phyloP scores from a whole-genome alignment of 1,140 invertebrate species.

The Heliconius melpomene region DNA sequence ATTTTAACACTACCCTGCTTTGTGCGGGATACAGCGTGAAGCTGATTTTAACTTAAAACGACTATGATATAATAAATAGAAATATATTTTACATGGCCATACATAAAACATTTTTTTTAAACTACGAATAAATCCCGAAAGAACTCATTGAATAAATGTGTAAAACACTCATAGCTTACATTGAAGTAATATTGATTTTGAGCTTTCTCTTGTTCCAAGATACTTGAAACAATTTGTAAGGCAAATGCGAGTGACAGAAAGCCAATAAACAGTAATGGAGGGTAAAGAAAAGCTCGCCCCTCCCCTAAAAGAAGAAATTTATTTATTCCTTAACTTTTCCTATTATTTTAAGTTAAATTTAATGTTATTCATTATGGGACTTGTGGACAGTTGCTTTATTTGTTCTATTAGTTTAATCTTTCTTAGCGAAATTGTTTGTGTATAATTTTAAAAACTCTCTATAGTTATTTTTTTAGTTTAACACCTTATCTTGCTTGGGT shows the following conservation, averaged over 20 bases:
- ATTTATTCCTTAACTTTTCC: constrained; percentile 1
- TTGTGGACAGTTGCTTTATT: not conserved
- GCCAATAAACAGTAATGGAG: constrained; percentile 24
- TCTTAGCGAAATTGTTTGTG: too few relatives aligned
- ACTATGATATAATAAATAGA: too few relatives aligned
- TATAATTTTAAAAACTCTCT: too few relatives aligned
- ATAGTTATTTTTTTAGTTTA: too few relatives aligned
- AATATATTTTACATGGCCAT: too few relatives aligned
- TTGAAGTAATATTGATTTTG: not conserved
- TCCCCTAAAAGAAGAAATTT: not conserved
- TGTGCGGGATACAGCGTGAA: too few relatives aligned
- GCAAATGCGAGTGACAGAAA: constrained; percentile 37
- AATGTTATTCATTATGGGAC: not conserved
- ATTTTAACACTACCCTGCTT: too few relatives aligned
- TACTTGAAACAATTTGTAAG: constrained; percentile 13
- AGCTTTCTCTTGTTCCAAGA: not conserved
- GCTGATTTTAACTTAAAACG: too few relatives aligned
- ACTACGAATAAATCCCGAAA: too few relatives aligned
- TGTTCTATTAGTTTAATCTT: not conserved
- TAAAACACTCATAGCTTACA: not conserved
- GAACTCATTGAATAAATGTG: not conserved
- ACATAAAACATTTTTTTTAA: too few relatives aligned
- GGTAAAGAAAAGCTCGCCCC: not conserved
- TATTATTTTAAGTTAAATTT: not conserved
- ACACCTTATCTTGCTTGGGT: too few relatives aligned